These are phyloP conservation scores for Crotalus horridus DNA, from an alignment of 2,113 vertebrate genomes.

Conservation along the genomic window DNA sequence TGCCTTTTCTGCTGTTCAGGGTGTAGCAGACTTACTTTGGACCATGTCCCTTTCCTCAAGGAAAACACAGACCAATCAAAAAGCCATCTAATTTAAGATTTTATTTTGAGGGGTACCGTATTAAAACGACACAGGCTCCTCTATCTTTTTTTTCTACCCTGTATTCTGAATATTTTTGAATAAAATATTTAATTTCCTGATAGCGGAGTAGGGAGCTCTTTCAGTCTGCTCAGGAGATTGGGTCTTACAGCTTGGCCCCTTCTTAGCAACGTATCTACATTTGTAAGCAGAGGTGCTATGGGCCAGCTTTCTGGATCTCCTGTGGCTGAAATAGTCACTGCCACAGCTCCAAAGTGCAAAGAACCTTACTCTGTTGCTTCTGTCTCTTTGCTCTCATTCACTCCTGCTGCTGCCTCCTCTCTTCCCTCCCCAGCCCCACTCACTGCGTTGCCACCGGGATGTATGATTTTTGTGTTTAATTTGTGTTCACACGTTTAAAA, in stretches of 20 bases:
- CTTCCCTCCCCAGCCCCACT: background rate
- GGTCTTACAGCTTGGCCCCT: background rate
- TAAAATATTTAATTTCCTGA: background rate
- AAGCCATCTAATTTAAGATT: background rate
- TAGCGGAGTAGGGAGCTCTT: background rate
- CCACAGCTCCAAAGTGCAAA: constrained; percentile 5
- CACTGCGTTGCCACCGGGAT: constrained; percentile 30
- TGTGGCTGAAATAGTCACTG: background rate
- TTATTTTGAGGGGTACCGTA: background rate
- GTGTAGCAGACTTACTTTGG: background rate
- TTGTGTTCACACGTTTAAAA: constrained; percentile 31
- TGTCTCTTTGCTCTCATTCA: background rate
- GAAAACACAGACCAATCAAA: background rate
- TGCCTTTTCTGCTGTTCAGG: background rate
- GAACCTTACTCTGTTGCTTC: background rate
- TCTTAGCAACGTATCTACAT: constrained; percentile 22
- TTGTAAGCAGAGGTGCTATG: constrained; percentile 27
- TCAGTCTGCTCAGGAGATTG: constrained; percentile 23
- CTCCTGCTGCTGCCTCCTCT: background rate
- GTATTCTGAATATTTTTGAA: background rate
- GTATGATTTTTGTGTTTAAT: constrained; percentile 36
- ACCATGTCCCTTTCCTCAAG: background rate
- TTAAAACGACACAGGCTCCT: background rate
- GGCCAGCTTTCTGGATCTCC: background rate
- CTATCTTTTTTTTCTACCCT: background rate